These are phyloP conservation scores for Lepeophtheirus salmonis DNA, from an alignment of 1,140 invertebrate species.

Conservation along the genomic window DNA sequence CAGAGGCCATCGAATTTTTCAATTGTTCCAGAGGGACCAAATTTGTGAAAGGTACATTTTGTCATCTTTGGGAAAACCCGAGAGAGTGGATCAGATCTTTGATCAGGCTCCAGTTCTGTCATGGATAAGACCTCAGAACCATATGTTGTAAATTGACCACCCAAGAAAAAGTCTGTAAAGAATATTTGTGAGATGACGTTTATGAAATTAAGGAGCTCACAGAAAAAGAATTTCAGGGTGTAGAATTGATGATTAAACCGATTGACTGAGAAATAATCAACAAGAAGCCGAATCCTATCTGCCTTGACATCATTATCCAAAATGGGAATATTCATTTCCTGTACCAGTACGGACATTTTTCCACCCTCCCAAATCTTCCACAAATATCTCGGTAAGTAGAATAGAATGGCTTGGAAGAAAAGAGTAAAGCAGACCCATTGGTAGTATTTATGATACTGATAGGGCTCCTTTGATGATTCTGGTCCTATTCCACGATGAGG, in stretches of 20 bases:
- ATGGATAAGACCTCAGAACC: constrained; percentile 25
- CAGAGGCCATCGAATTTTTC: constrained; percentile 29
- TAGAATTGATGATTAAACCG: constrained; percentile 23
- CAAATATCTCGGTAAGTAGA: constrained; percentile 58
- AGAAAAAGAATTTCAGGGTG: constrained; percentile 23
- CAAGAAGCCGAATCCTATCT: constrained; percentile 21
- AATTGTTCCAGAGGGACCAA: constrained; percentile 26
- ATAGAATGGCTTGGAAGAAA: constrained; percentile 54
- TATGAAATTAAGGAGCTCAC: constrained; percentile 27
- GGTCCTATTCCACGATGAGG: constrained; percentile 25
- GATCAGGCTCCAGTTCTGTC: constrained; percentile 20
- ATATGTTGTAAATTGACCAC: constrained; percentile 26
- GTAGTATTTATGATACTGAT: constrained; percentile 45
- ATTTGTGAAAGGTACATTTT: constrained; percentile 27
- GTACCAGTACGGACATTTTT: constrained; percentile 24
- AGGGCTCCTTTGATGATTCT: constrained; percentile 35
- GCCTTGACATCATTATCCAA: constrained; percentile 15
- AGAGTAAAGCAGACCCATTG: constrained; percentile 35
- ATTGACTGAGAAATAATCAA: constrained; percentile 24
- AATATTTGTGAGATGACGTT: constrained; percentile 27
- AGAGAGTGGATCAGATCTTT: constrained; percentile 21
- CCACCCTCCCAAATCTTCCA: constrained; percentile 39
- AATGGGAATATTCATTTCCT: constrained; percentile 19
- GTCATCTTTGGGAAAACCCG: constrained; percentile 26
- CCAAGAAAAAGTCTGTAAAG: constrained; percentile 26